These are phyloP conservation scores for Hydrozoanthus tunicans DNA, from an alignment of 64 coral and sea anemone genomes.

Conservation along the genomic window DNA sequence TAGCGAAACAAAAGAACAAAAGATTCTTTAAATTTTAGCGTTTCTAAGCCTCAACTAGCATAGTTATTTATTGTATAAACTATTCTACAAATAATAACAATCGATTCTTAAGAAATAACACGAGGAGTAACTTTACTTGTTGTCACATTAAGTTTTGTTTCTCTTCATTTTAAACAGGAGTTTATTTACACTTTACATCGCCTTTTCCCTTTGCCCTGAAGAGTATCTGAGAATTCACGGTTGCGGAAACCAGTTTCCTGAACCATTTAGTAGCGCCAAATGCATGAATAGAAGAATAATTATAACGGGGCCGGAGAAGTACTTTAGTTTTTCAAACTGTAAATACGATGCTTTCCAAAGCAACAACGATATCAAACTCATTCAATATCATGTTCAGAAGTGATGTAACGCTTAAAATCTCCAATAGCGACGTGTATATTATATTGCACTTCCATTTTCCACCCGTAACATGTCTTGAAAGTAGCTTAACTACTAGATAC, in stretches of 20 bases:
- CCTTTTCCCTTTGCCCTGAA: not conserved
- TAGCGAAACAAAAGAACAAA: conserved; percentile 13
- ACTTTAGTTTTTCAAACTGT: not conserved
- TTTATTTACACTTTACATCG: not conserved
- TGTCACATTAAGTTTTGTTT: conserved; percentile 1
- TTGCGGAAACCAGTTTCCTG: not conserved
- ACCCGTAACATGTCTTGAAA: too few relatives aligned
- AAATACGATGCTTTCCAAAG: not conserved
- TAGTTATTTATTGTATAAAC: conserved; percentile 6
- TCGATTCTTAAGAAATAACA: not conserved
- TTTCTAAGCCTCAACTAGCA: conserved; percentile 1
- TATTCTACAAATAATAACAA: conserved; percentile 26
- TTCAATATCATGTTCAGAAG: not conserved
- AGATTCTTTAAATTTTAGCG: conserved; percentile 23
- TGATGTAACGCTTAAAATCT: conserved; percentile 1
- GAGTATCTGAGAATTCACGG: not conserved
- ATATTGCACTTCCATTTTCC: not conserved
- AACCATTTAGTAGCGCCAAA: too few relatives aligned
- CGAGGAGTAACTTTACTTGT: not conserved
- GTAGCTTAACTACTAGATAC: too few relatives aligned
- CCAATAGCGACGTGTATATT: conserved; percentile 19
- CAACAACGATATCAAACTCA: not conserved
- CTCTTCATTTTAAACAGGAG: not conserved
- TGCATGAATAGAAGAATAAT: not conserved
- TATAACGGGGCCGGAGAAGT: not conserved